Conservation (phyloP, 1,140 invertebrate genomes). For the Heliconius nattereri region DNA sequence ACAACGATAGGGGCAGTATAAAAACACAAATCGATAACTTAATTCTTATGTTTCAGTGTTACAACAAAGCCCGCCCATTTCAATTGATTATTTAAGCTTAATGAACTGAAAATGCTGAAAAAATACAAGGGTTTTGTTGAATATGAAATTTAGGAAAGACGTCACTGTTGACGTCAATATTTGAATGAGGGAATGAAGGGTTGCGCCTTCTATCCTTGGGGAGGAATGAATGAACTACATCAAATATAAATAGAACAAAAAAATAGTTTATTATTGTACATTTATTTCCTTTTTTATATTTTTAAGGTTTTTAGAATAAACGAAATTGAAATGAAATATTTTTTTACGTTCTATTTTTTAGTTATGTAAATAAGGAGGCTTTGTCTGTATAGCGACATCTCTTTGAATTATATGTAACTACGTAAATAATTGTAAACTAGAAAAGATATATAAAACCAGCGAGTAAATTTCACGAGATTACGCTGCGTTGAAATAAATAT, state of each 20-base stretch:
- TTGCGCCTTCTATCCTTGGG: background rate
- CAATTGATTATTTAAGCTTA: conserved; percentile 41
- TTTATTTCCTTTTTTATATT: background rate
- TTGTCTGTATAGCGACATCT: background rate
- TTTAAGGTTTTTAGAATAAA: background rate
- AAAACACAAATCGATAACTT: conserved; percentile 2
- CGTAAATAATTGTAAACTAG: background rate
- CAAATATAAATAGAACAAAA: background rate
- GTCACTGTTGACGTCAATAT: conserved; percentile 53
- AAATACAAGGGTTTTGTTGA: conserved; percentile 36
- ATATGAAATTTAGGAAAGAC: conserved; percentile 41
- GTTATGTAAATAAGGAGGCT: background rate
- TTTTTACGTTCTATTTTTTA: background rate
- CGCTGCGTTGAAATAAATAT: background rate
- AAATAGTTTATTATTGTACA: background rate
- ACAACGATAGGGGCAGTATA: conserved; percentile 27
- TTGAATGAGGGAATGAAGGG: conserved; percentile 25
- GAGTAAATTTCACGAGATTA: background rate
- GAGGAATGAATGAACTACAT: background rate
- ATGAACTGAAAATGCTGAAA: conserved; percentile 46
- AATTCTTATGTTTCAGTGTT: background rate
- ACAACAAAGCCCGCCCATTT: conserved; percentile 9
- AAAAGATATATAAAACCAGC: background rate
- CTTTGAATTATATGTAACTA: background rate
- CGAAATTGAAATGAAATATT: background rate